phyloP scores from a whole-genome alignment of 2,888 invertebrate species.

The Dioctria rufipes region DNA sequence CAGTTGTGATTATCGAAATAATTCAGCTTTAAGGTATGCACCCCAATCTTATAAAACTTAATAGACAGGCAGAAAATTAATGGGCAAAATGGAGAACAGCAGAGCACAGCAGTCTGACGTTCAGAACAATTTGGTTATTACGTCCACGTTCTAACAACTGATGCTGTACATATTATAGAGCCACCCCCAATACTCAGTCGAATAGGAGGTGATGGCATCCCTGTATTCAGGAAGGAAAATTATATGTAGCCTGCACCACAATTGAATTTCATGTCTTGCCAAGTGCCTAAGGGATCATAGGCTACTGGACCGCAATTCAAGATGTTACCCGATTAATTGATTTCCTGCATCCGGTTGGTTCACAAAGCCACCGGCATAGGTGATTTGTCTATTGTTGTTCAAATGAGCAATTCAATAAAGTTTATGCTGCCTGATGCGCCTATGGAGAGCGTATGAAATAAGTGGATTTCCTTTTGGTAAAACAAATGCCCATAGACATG shows the following conservation, averaged over 20 bases:
- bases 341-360: conserved; percentile 36
- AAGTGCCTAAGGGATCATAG: conserved; percentile 46
- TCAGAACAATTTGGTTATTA: conserved; percentile 19
- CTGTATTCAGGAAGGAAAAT: not conserved
- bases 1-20: not conserved
- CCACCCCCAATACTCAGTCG: not conserved
- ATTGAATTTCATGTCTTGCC: conserved; percentile 49
- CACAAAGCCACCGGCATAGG: conserved; percentile 13
- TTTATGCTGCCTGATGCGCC: conserved; percentile 16
- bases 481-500: not conserved
- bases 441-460: not conserved
- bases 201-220: not conserved
- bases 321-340: conserved; percentile 50
- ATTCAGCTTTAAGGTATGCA: conserved; percentile 18
- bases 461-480: not conserved
- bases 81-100: conserved; percentile 5
- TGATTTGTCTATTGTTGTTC: conserved; percentile 39
- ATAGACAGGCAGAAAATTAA: conserved; percentile 36
- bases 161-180: conserved; percentile 14
- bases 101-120: conserved; percentile 2
- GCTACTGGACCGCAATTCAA: conserved; percentile 24
- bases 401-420: conserved; percentile 43
- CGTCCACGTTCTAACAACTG: conserved; percentile 1
- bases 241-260: conserved; percentile 16
- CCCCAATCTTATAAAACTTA: conserved; percentile 31